phyloP scores from a whole-genome alignment of 2,888 invertebrate species.

The Gortyna flavago region DNA sequence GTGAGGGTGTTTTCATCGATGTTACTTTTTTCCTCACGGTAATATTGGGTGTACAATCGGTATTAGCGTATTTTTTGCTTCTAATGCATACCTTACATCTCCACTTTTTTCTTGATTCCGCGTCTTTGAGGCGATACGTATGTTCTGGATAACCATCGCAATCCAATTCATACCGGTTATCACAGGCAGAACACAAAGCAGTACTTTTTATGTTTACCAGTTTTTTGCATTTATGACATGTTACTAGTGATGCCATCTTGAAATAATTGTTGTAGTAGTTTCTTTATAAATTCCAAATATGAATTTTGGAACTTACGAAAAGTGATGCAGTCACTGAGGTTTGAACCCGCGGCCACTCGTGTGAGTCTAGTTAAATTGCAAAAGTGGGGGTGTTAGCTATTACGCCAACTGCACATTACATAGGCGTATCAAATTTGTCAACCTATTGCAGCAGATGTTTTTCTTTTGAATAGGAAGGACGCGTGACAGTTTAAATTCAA shows the following conservation, averaged over 20 bases:
- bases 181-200: slow-evolving; percentile 15
- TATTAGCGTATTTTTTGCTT: slow-evolving; percentile 6
- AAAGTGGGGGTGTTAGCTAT: neutral
- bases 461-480: neutral
- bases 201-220: slow-evolving; percentile 23
- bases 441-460: neutral
- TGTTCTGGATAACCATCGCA: slow-evolving; percentile 32
- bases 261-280: neutral
- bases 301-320: slow-evolving; percentile 7
- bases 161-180: slow-evolving; percentile 23
- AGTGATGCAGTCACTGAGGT: slow-evolving; percentile 3
- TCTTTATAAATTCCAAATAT: slow-evolving; percentile 5
- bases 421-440: neutral
- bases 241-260: slow-evolving; percentile 25
- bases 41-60: neutral
- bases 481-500: slow-evolving; percentile 12
- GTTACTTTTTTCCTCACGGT: slow-evolving; percentile 17
- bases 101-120: neutral
- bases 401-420: neutral
- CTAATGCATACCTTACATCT: slow-evolving; percentile 7
- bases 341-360: slow-evolving; percentile 6
- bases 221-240: slow-evolving; percentile 29
- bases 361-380: slow-evolving; percentile 1
- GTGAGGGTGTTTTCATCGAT: neutral
- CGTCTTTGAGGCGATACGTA: slow-evolving; percentile 21